Evolutionary conservation across 2,797 vertebrate species (phyloP), one percentile per base, ranked within the genome.

Genomic region (Bovichtus variegatus): DNA sequence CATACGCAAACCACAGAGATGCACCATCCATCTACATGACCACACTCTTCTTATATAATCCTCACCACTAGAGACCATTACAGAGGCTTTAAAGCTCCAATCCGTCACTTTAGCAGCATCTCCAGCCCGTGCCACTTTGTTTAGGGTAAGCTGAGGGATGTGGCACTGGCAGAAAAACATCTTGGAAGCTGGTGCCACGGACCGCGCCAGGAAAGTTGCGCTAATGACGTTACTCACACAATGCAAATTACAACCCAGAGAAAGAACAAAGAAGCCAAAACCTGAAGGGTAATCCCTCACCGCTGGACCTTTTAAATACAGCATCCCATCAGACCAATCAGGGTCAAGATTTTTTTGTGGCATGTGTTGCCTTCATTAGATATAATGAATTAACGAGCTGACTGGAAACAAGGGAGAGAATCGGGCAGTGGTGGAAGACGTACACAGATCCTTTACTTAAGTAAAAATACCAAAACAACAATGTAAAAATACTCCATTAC

Each of bases 1-100:
- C 76, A 77, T 54, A 69, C 44, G 79, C 80, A 77, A 44, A 82
- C 64, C 62, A 57, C 5, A 73, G 62, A 71, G 61, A 84, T 62
- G 64, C 58, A 54, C 73, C 59, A 65, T 88, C 77, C 66, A 76
- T 76, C 75, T 54, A 50, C 68, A 64, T 23, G 49, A 73, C n/a
- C 71, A 82, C 80, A 27, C 71, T 72, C 64, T 84, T 78, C 77
- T 90, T 86, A 83, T 74, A 75, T 90, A 91, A 91, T 89, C 78
- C 68, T 55, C 77, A 79, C 72, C 80, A 75, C 74, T 49, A 67
- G 25, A 82, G 78, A 85, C 90, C 87, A 87, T 91, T 78, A 84
- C 73, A 9, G 72, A 68, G 38, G 79, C 72, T 88, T 89, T 83
- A 76, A 78, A 76, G 67, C 70, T 79, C 53, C 86, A 75, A 74